These are phyloP conservation scores for Prunella strophiata DNA, from an alignment of 2,797 vertebrate species.

Conservation along the genomic window DNA sequence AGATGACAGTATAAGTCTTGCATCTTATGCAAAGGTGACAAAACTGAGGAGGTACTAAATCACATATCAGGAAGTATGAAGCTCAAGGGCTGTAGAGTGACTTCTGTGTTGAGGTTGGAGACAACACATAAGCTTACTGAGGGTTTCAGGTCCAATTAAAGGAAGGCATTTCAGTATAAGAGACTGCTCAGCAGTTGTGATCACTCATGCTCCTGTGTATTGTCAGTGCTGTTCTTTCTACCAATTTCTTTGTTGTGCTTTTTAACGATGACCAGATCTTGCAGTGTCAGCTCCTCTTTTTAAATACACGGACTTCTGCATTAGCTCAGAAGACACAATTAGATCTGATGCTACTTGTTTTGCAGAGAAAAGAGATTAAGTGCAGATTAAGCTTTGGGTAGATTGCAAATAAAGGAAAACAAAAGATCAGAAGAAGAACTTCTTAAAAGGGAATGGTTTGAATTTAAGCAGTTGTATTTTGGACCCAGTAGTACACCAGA, in stretches of 20 bases:
- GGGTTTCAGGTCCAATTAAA: background rate
- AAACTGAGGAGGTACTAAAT: background rate
- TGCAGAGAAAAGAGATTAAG: constrained; percentile 38
- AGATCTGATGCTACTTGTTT: constrained; percentile 46
- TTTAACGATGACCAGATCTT: constrained; percentile 14
- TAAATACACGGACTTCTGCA: background rate
- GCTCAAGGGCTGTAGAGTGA: background rate
- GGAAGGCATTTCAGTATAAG: background rate
- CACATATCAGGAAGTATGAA: background rate
- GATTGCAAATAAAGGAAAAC: constrained; percentile 15
- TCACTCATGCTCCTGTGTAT: background rate
- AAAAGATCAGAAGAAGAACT: background rate
- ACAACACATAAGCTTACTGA: background rate
- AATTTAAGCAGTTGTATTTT: background rate
- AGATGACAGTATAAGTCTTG: background rate
- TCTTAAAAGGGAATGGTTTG: constrained; percentile 14
- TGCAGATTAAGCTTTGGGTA: constrained; percentile 4
- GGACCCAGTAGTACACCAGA: background rate
- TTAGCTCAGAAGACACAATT: constrained; percentile 44
- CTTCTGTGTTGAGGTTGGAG: background rate
- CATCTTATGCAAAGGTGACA: background rate
- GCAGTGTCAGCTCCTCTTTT: background rate
- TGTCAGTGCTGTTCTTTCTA: background rate
- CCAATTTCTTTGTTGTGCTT: background rate
- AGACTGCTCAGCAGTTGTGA: background rate